Percentiles rank a stretch among this genome's conserved stretches.
Conservation (phyloP, 2,113 vertebrate species). For the Laticauda laticaudata region DNA sequence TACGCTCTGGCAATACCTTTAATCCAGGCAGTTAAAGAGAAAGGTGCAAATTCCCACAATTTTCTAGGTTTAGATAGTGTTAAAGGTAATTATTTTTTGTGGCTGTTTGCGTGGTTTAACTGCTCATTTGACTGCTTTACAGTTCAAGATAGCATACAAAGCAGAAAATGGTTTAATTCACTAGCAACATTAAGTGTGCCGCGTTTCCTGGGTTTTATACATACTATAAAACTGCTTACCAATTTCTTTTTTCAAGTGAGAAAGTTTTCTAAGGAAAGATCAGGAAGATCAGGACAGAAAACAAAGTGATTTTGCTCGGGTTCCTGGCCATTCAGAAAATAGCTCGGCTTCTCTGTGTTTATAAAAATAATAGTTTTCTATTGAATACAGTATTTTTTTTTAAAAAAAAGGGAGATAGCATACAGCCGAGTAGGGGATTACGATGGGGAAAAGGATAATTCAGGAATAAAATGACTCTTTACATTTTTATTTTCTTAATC, state of each 20-base stretch:
- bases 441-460: neutral
- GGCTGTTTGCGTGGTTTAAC: neutral
- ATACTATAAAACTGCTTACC: neutral
- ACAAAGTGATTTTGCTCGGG: neutral
- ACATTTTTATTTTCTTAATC: neutral
- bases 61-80: neutral
- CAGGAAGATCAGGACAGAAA: neutral
- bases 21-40: neutral
- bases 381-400: neutral
- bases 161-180: neutral
- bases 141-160: neutral
- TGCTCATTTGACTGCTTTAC: neutral
- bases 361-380: neutral
- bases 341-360: neutral
- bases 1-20: neutral
- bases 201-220: neutral
- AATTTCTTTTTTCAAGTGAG: neutral
- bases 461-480: neutral
- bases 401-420: neutral
- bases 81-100: neutral
- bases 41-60: neutral
- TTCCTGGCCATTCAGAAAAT: neutral
- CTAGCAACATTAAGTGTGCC: neutral
- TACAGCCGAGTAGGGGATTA: neutral
- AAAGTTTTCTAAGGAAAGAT: neutral